phyloP scores from a whole-genome alignment of 2,797 vertebrate genomes.

The Myotis vivesi region DNA sequence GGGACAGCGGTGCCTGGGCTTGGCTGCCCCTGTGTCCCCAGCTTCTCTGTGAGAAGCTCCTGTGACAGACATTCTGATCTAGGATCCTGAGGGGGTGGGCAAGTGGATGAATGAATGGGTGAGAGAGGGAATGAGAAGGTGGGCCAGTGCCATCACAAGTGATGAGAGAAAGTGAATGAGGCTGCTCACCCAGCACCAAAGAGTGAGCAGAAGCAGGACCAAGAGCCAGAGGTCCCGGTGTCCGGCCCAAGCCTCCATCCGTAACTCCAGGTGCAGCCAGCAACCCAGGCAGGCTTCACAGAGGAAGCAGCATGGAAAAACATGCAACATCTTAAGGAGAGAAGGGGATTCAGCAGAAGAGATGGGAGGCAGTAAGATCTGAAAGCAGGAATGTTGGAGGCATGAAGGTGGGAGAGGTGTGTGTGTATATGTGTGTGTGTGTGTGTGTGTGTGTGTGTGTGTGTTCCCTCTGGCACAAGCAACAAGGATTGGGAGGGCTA shows the following conservation, averaged over 20 bases:
- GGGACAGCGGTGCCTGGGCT: not conserved
- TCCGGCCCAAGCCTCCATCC: not conserved
- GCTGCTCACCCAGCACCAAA: not conserved
- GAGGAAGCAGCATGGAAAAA: not conserved
- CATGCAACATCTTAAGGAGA: not conserved
- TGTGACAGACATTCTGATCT: accelerated
- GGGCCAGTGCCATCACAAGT: accelerated
- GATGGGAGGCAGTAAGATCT: not conserved
- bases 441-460: not conserved
- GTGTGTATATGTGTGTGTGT: not conserved
- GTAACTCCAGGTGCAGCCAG: accelerated
- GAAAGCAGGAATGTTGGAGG: not conserved
- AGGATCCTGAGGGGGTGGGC: accelerated
- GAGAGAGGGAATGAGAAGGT: not conserved
- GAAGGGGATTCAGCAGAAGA: not conserved
- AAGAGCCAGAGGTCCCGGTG: accelerated
- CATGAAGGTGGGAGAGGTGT: too few relatives aligned
- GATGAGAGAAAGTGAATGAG: accelerated
- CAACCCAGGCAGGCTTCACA: not conserved
- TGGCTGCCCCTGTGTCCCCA: not conserved
- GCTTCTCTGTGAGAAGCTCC: not conserved
- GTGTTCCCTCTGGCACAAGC: not conserved
- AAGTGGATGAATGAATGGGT: not conserved
- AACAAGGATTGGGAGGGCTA: not conserved
- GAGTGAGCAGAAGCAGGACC: not conserved